Evolutionary conservation across 2,888 invertebrate species (phyloP).

Genomic region (Parasteatoda lunata): DNA sequence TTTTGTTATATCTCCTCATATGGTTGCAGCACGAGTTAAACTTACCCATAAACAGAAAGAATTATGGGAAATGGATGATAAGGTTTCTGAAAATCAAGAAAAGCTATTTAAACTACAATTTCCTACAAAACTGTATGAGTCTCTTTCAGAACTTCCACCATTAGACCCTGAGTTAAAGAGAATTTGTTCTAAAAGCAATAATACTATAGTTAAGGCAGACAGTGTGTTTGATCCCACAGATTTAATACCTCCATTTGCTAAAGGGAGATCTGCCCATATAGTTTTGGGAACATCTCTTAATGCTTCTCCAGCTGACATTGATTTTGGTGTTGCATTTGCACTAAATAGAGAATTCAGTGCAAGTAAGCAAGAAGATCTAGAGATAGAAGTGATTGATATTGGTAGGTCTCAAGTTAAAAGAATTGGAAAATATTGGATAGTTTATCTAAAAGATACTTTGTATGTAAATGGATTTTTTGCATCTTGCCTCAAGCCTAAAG

Average conservation of each 20-base stretch:
- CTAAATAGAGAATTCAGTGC: constrained; percentile 11
- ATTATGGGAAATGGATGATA: constrained; percentile 39
- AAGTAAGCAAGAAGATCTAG: not conserved
- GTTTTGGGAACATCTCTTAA: constrained; percentile 28
- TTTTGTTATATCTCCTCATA: constrained; percentile 38
- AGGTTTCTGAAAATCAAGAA: not conserved
- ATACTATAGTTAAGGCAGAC: constrained; percentile 21
- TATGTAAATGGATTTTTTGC: constrained; percentile 41
- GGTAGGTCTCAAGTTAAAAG: constrained; percentile 20
- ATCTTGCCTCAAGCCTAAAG: constrained; percentile 22
- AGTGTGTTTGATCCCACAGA: not conserved
- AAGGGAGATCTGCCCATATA: constrained; percentile 45
- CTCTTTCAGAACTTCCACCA: not conserved
- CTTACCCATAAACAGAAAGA: constrained; percentile 31
- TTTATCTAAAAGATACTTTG: constrained; percentile 38
- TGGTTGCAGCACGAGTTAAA: constrained; percentile 45
- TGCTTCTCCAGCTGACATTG: constrained; percentile 11
- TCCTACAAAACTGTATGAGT: not conserved
- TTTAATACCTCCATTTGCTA: constrained; percentile 4
- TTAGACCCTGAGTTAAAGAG: not conserved
- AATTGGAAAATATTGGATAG: constrained; percentile 46
- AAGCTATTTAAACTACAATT: not conserved
- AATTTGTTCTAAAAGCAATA: constrained; percentile 31
- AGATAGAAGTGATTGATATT: constrained; percentile 3
- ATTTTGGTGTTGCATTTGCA: constrained; percentile 48